Conservation (phyloP, 1,140 invertebrate genomes). For the Andrena cerasifolii region DNA sequence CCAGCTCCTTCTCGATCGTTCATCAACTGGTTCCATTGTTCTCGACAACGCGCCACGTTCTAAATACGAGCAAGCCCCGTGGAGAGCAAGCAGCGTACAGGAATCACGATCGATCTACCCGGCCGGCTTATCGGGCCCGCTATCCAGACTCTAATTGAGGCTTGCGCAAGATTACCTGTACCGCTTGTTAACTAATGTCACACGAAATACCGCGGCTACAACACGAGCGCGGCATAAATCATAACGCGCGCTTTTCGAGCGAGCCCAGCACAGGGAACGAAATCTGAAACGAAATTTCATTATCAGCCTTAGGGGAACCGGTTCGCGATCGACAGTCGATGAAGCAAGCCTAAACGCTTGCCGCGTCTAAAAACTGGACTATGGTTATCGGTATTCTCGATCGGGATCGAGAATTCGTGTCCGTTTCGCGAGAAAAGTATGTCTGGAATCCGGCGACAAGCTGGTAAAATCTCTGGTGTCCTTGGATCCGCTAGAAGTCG, state of each 20-base stretch:
- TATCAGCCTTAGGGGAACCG: not conserved
- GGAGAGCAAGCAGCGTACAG: conserved; percentile 48
- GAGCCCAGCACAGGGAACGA: not conserved
- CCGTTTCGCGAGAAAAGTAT: not conserved
- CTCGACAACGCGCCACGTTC: conserved; percentile 41
- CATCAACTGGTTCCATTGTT: conserved; percentile 49
- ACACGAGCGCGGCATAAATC: conserved; percentile 6
- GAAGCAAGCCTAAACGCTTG: not conserved
- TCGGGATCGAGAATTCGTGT: not conserved
- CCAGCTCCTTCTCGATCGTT: conserved; percentile 28
- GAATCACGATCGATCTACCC: conserved; percentile 59
- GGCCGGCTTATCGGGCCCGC: conserved; percentile 16
- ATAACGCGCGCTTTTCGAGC: not conserved
- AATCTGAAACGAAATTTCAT: not conserved
- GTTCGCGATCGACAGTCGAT: conserved; percentile 15
- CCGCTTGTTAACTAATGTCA: conserved; percentile 48
- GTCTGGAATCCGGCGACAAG: not conserved
- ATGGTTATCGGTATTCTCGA: not conserved
- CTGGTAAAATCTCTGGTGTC: not conserved
- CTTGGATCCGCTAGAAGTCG: not conserved
- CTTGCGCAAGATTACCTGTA: conserved; percentile 56
- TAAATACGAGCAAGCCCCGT: conserved; percentile 44
- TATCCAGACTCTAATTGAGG: conserved; percentile 53
- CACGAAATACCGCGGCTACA: conserved; percentile 21
- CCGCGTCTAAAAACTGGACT: not conserved